phyloP scores from a whole-genome alignment of 2,113 vertebrate species.

The Coturnix japonica region DNA sequence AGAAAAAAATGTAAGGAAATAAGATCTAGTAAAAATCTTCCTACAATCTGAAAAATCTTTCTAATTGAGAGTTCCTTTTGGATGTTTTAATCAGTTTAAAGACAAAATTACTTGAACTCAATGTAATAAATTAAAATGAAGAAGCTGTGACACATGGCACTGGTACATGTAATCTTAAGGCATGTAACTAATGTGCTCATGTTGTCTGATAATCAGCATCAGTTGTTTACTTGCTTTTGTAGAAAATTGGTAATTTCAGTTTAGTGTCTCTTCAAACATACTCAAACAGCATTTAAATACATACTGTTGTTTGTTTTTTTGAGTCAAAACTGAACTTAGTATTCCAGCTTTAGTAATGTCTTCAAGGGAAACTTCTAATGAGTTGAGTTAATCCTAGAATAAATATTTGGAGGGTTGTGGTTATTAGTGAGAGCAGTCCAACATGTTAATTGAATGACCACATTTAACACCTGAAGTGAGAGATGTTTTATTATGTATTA shows the following conservation, averaged over 20 bases:
- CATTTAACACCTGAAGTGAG: not conserved
- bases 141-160: not conserved
- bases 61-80: not conserved
- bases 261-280: not conserved
- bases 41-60: not conserved
- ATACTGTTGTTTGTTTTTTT: no score
- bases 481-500: slow-evolving; percentile 25
- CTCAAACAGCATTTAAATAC: not conserved
- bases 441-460: rapidly evolving
- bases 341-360: not conserved
- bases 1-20: not conserved
- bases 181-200: not conserved
- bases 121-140: not conserved
- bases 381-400: not conserved
- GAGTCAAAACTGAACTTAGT: not conserved
- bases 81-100: not conserved
- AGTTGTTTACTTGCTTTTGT: not conserved
- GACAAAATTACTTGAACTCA: not conserved
- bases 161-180: not conserved
- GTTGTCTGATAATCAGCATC: not conserved
- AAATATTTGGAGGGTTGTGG: not conserved
- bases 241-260: not conserved
- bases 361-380: not conserved
- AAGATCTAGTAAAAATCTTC: not conserved
- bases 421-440: not conserved